Evolutionary conservation across 2,888 invertebrate genomes (phyloP), one percentile per base, ranked within the genome.

Genomic region (Diogma glabrata): DNA sequence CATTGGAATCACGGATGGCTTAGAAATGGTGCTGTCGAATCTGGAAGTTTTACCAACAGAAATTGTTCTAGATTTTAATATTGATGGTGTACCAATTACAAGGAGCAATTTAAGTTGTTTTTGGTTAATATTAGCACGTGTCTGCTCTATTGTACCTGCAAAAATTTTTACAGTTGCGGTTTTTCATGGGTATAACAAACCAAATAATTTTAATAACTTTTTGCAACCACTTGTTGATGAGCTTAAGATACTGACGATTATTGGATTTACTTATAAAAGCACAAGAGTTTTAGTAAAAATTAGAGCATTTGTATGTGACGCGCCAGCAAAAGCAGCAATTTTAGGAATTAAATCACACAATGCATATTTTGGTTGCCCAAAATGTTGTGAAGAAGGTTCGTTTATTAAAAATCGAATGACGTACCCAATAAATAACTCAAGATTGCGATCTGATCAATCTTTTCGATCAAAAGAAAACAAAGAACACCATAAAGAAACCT

Each of bases 21-120:
- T 33, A 33, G 10, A 33, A 33, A 33, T 6, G 33, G 16, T 33
- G 6, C 16, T 33, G 12, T 33, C 33, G 16, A 33, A 33, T 33
- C 16, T 10, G 16, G 33, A 33, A 33, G 3, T n/a, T 16, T 10
- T 33, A 10, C 46, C 46, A 46, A 9, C 23, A 5, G 14, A 46
- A 43, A 43, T 43, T 43, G 12, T 43, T 22, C 22, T 43, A 6
- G 43, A 43, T 43, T 43, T 43, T 23, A 46, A 46, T n/a, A 46
- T 46, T 24, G 46, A 46, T 24, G 46, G 46, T 22, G 24, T 46
- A n/a, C 24, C 46, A 4, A 46, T 46, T 24, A 24, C 24, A n/a
- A 46, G 23, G 6, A 46, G 46, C 24, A 46, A 10, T 24, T 14
- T 24, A 14, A 24, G 22, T 5, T 24, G 46, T 46, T 22, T 46